These are phyloP conservation scores for Xiphydria camelus DNA, from an alignment of 2,888 invertebrate species.

Conservation along the genomic window DNA sequence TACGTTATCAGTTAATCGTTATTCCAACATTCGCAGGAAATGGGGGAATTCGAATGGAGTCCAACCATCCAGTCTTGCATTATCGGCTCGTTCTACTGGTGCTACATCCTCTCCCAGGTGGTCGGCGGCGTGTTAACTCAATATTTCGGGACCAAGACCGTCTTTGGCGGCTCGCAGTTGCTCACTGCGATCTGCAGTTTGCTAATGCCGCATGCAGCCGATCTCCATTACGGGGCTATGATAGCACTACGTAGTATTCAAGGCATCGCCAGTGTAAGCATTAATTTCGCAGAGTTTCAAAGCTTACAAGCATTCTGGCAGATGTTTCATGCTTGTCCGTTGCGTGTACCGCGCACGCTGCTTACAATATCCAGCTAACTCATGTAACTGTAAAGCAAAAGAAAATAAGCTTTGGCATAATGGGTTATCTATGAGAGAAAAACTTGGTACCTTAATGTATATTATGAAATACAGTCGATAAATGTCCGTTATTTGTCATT, in stretches of 20 bases:
- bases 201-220: slow-evolving; percentile 67
- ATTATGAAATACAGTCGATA: too few species aligned
- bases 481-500: too few species aligned
- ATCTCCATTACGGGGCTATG: slow-evolving; percentile 65
- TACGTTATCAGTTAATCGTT: neutral
- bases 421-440: too few species aligned
- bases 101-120: slow-evolving; percentile 71
- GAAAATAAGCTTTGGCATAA: too few species aligned
- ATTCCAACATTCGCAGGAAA: slow-evolving; percentile 51
- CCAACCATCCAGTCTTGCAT: slow-evolving; percentile 68
- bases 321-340: too few species aligned
- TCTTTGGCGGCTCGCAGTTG: slow-evolving; percentile 72
- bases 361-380: too few species aligned
- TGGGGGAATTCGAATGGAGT: slow-evolving; percentile 69
- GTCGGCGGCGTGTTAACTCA: slow-evolving; percentile 73
- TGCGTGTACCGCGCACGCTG: too few species aligned
- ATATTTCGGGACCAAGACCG: slow-evolving; percentile 70
- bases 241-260: slow-evolving; percentile 68
- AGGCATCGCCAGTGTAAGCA: slow-evolving; percentile 69
- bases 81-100: slow-evolving; percentile 73
- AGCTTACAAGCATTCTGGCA: too few species aligned
- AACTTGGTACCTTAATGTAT: too few species aligned
- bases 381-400: too few species aligned
- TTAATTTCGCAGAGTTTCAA: too few species aligned
- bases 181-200: slow-evolving; percentile 71